Evolutionary conservation across 2,113 vertebrate genomes (phyloP), one percentile per base, ranked within the genome.

Genomic region (Glareola pratincola): DNA sequence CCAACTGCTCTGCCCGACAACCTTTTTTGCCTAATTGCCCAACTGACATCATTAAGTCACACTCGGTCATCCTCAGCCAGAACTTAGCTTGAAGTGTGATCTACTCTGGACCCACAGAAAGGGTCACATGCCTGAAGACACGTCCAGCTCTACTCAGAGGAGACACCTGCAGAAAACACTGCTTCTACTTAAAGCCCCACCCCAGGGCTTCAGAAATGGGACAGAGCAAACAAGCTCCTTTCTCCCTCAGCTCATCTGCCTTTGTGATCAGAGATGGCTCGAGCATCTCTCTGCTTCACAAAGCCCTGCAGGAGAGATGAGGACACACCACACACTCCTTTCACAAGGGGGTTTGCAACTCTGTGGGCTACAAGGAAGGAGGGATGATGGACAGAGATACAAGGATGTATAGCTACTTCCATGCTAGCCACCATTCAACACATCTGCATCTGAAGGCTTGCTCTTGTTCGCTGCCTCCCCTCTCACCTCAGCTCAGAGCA

Each of bases 51-150:
- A 5, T 67, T 45, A 72, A 88, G n/a, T 13, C 75, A 16, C 47
- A 2, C 24, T 41, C 85, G 14, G 50, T 14, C 39, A 18, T 4
- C 59, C 69, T 47, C 0, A 1, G 53, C 64, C 63, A 68, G 47
- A 47, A 67, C 37, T 14, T 48, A 41, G 22, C 45, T 79, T 5
- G 13, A 23, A 26, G 2, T 0, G 12, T 54, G 53, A 37, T 72
- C 63, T 30, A 12, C 43, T 74, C 54, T 10, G n/a, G 41, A 21
- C n/a, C 30, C 67, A 50, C n/a, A 10, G 27, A 20, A 62, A 85
- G 1, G 9, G 39, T 34, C 41, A 64, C 27, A 1, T 4, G 8
- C 16, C 41, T 24, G 54, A 68, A 73, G 59, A 77, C 0, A 0
- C 18, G 12, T 7, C 54, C 69, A 66, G 1, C 29, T 43, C 53